These are phyloP conservation scores for Megaceryle maxima DNA, from an alignment of 2,113 vertebrate genomes.

Conservation along the genomic window DNA sequence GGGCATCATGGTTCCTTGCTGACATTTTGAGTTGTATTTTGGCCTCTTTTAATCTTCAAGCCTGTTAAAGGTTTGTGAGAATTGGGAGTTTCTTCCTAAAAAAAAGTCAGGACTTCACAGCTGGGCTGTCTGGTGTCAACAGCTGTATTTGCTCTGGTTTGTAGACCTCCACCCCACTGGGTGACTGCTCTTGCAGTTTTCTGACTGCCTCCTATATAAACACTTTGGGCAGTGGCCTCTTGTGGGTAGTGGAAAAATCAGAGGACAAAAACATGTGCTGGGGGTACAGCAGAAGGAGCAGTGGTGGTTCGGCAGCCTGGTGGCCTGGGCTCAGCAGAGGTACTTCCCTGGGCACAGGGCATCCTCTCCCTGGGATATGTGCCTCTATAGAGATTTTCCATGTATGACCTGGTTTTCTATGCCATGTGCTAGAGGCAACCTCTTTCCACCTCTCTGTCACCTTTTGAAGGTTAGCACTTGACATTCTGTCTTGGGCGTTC, in stretches of 20 bases:
- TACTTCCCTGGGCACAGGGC: neutral
- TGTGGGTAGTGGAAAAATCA: rapidly evolving
- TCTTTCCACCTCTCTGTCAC: neutral
- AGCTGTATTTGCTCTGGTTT: neutral
- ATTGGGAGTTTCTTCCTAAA: neutral
- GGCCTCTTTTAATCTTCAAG: neutral
- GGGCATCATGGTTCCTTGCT: neutral
- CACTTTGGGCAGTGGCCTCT: rapidly evolving
- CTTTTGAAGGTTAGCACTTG: neutral
- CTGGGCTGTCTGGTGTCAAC: too few relatives aligned
- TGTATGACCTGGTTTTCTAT: neutral
- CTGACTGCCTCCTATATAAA: neutral
- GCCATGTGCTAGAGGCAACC: neutral
- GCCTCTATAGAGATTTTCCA: neutral
- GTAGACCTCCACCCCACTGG: rapidly evolving
- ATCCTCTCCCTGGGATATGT: neutral
- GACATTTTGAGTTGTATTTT: neutral
- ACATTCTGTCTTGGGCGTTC: neutral
- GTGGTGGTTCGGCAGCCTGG: rapidly evolving
- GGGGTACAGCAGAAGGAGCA: neutral
- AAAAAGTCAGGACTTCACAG: neutral
- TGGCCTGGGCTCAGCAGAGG: neutral
- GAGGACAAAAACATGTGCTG: rapidly evolving
- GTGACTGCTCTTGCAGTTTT: neutral
- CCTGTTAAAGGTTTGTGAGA: neutral